A percentile compares a stretch with the other conserved stretches of the same genome.
These are phyloP conservation scores for Lucilia sericata DNA, from an alignment of 1,140 invertebrate genomes.

Conservation along the genomic window DNA sequence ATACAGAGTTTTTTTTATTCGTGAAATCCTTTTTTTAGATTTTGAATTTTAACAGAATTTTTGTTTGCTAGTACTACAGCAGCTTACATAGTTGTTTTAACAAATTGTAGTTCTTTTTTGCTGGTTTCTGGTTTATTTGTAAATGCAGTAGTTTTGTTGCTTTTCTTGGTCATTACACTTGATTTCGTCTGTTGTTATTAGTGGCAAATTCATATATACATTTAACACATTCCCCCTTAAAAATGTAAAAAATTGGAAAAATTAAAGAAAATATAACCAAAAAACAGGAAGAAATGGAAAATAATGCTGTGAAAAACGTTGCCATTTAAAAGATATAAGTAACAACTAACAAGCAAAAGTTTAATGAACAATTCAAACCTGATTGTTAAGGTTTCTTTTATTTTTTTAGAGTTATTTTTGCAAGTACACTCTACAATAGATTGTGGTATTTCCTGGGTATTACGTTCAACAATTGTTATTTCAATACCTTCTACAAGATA, in stretches of 20 bases:
- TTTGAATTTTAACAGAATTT: background rate
- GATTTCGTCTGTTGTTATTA: background rate
- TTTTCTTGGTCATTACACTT: conserved; percentile 19
- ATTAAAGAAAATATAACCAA: background rate
- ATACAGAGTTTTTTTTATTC: background rate
- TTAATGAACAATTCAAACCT: conserved; percentile 47
- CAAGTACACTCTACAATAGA: too few relatives aligned
- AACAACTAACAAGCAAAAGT: conserved; percentile 46
- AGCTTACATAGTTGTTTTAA: background rate
- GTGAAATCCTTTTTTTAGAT: background rate
- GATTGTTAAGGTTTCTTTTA: conserved; percentile 30
- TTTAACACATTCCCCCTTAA: background rate
- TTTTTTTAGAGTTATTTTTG: too few relatives aligned
- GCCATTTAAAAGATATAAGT: conserved; percentile 29
- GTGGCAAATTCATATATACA: too few relatives aligned
- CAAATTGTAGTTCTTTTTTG: background rate
- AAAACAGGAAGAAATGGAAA: background rate
- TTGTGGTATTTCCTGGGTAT: too few relatives aligned
- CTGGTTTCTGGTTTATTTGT: background rate
- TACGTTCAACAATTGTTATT: too few relatives aligned
- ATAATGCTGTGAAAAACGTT: conserved; percentile 35
- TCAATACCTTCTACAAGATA: too few relatives aligned
- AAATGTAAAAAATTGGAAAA: background rate
- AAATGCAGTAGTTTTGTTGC: background rate
- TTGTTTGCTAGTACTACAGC: background rate